Percentiles rank a stretch among this genome's conserved stretches.
phyloP scores from a whole-genome alignment of 2,797 vertebrate genomes.

The Danio kyathit region DNA sequence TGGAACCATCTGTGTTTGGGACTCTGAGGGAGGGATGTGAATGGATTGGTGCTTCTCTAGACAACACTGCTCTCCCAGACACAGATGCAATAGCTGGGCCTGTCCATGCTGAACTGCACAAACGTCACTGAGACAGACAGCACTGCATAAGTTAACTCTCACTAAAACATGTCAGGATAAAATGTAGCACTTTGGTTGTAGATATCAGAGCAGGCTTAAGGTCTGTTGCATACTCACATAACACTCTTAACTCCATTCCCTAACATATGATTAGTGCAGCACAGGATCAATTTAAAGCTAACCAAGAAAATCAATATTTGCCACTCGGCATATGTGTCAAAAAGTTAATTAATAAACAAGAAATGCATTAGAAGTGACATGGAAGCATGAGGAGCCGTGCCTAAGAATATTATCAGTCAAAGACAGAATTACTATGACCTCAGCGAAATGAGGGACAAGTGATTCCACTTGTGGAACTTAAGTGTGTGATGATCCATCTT shows the following conservation, averaged over 20 bases:
- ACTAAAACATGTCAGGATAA: conserved; percentile 65
- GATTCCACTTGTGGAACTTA: conserved; percentile 54
- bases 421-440: conserved; percentile 74
- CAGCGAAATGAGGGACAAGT: conserved; percentile 66
- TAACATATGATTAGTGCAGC: conserved; percentile 81
- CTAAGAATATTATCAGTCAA: conserved; percentile 76
- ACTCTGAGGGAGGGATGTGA: conserved; percentile 70
- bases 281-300: conserved; percentile 79
- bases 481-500: conserved; percentile 61
- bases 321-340: conserved; percentile 79
- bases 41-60: conserved; percentile 78
- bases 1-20: conserved; percentile 81
- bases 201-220: conserved; percentile 10
- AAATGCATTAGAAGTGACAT: conserved; percentile 74
- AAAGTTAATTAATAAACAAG: conserved; percentile 81
- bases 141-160: conserved; percentile 75
- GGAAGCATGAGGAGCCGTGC: conserved; percentile 55
- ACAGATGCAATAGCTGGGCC: conserved; percentile 74
- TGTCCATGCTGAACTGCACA: conserved; percentile 73
- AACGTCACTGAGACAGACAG: conserved; percentile 76
- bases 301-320: conserved; percentile 76
- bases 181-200: conserved; percentile 1
- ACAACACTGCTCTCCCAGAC: conserved; percentile 70
- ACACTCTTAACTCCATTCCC: conserved; percentile 66
- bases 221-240: conserved; percentile 48